phyloP scores from a whole-genome alignment of 2,113 vertebrate species.

The Acrocephalus kingi region DNA sequence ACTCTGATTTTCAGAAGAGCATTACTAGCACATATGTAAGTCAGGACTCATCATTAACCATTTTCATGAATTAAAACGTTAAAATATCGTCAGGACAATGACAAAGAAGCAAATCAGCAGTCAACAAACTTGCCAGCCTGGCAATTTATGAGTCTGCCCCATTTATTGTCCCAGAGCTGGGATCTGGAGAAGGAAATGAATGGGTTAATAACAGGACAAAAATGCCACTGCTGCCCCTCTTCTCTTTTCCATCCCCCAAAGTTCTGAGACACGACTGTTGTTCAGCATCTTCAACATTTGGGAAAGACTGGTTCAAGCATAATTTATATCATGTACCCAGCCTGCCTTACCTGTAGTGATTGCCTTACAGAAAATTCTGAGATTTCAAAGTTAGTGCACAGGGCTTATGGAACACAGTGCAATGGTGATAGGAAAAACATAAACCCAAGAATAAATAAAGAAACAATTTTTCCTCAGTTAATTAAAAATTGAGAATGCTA shows the following conservation, averaged over 20 bases:
- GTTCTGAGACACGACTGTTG: not conserved
- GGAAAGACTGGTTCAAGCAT: not conserved
- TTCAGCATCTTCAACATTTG: not conserved
- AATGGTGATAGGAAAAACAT: not conserved
- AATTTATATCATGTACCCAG: not conserved
- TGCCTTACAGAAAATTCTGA: not conserved
- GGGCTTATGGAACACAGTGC: not conserved
- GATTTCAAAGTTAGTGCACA: not conserved
- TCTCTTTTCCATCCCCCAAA: not conserved
- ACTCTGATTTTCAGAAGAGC: not conserved
- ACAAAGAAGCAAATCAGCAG: not conserved
- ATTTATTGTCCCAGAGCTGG: not conserved
- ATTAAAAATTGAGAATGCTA: not conserved
- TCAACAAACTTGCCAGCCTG: not conserved
- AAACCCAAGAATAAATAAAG: not conserved
- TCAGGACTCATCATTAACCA: not conserved
- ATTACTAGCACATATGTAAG: not conserved
- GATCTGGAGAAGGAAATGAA: not conserved
- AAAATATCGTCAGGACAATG: not conserved
- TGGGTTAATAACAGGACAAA: not conserved
- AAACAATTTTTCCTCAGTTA: not conserved
- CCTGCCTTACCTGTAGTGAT: not conserved
- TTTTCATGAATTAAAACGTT: not conserved
- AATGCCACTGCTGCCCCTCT: not conserved
- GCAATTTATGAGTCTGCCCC: not conserved